These are phyloP conservation scores for Drosophila nigritarsus DNA, from an alignment of 2,888 invertebrate genomes.

Conservation along the genomic window DNA sequence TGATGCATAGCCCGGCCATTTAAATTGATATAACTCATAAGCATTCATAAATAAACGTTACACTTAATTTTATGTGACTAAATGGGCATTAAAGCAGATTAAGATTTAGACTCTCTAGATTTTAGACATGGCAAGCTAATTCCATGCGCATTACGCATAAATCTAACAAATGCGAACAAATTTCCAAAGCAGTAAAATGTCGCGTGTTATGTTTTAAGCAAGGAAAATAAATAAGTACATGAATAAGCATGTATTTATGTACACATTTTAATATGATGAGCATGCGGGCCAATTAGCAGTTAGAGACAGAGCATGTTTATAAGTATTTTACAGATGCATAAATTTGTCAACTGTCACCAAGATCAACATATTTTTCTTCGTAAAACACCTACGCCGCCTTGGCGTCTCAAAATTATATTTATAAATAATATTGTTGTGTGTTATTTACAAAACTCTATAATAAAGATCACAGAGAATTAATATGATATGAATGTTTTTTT, in stretches of 20 bases:
- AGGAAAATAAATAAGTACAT: slow-evolving; percentile 37
- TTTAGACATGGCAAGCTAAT: slow-evolving; percentile 44
- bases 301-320: slow-evolving; percentile 15
- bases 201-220: slow-evolving; percentile 36
- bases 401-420: slow-evolving; percentile 18
- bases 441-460: not conserved
- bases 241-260: slow-evolving; percentile 11
- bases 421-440: slow-evolving; percentile 20
- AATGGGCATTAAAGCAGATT: slow-evolving; percentile 50
- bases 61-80: slow-evolving; percentile 29
- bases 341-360: slow-evolving; percentile 71
- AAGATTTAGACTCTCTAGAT: slow-evolving; percentile 29
- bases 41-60: slow-evolving; percentile 35
- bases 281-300: slow-evolving; percentile 57
- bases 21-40: slow-evolving; percentile 54
- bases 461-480: not conserved
- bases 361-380: slow-evolving; percentile 45
- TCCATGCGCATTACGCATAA: slow-evolving; percentile 42
- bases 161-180: slow-evolving; percentile 36
- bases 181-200: slow-evolving; percentile 37
- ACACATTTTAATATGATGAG: slow-evolving; percentile 28
- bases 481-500: not conserved
- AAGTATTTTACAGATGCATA: slow-evolving; percentile 59
- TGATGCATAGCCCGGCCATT: slow-evolving; percentile 13
- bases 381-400: slow-evolving; percentile 43